A percentile compares a stretch with the other conserved stretches of the same genome.
Evolutionary conservation across 2,888 invertebrate genomes (phyloP).

Genomic region (Dendrolimus houi): DNA sequence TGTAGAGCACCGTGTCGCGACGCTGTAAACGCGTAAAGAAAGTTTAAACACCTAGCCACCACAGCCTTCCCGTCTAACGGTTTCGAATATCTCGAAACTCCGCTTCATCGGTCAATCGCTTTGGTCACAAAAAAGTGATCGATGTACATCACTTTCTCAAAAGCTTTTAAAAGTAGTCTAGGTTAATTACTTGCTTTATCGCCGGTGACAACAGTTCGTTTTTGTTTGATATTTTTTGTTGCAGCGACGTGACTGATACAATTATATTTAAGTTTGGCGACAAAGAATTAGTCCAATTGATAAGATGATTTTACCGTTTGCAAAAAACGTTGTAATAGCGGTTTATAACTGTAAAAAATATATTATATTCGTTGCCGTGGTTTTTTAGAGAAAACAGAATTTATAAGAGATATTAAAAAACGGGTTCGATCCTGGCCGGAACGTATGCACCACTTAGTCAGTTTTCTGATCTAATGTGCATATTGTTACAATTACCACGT

Average conservation of each 20-base stretch:
- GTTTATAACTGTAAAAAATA: too few relatives aligned
- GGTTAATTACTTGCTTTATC: not conserved
- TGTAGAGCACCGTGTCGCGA: slow-evolving; percentile 21
- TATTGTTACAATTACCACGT: too few relatives aligned
- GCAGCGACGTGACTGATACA: not conserved
- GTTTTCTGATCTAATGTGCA: too few relatives aligned
- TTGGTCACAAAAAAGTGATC: slow-evolving; percentile 29
- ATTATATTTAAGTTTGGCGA: not conserved
- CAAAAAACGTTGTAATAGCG: too few relatives aligned
- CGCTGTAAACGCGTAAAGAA: slow-evolving; percentile 19
- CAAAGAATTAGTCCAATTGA: not conserved
- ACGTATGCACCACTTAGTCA: too few relatives aligned
- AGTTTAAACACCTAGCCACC: slow-evolving; percentile 17
- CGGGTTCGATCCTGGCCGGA: too few relatives aligned
- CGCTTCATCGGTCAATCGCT: slow-evolving; percentile 14
- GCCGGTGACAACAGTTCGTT: not conserved
- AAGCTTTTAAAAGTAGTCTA: slow-evolving; percentile 6
- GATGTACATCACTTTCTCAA: slow-evolving; percentile 13
- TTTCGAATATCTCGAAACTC: slow-evolving; percentile 24
- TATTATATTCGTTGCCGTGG: too few relatives aligned
- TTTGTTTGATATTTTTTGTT: slow-evolving; percentile 1
- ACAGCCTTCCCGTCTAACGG: slow-evolving; percentile 49
- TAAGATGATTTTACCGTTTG: not conserved
- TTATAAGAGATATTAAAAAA: too few relatives aligned
- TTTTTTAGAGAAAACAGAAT: too few relatives aligned